These are phyloP conservation scores for Teleiodes luculella DNA, from an alignment of 2,888 invertebrate genomes.

Conservation along the genomic window DNA sequence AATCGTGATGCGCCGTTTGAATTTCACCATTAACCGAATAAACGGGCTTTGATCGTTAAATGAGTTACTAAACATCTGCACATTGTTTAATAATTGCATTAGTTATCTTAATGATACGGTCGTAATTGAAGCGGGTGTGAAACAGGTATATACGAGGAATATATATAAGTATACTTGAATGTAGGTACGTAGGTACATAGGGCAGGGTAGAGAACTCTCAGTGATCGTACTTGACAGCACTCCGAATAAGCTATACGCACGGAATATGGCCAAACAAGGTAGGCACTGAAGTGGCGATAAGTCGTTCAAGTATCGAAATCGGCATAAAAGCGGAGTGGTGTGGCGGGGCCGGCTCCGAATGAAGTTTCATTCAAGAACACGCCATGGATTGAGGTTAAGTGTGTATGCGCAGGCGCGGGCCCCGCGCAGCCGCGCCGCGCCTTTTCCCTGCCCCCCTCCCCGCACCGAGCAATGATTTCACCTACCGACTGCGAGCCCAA, in stretches of 20 bases:
- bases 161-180: not conserved
- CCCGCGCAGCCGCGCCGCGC: slow-evolving; percentile 50
- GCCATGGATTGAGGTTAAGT: slow-evolving; percentile 74
- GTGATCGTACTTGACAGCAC: slow-evolving; percentile 4
- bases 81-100: slow-evolving; percentile 5
- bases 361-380: slow-evolving; percentile 76
- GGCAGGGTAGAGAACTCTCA: not conserved
- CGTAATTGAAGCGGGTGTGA: slow-evolving; percentile 2
- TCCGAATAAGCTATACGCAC: slow-evolving; percentile 7
- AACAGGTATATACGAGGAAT: no score
- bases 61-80: not conserved
- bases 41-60: not conserved
- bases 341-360: slow-evolving; percentile 50
- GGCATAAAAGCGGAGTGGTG: slow-evolving; percentile 59
- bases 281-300: slow-evolving; percentile 23
- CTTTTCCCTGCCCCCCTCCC: slow-evolving; percentile 18
- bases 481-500: slow-evolving; percentile 58
- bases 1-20: not conserved
- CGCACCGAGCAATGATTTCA: slow-evolving; percentile 67
- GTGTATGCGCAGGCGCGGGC: slow-evolving; percentile 63
- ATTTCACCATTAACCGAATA: not conserved
- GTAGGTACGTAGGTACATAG: not conserved
- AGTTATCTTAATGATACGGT: slow-evolving; percentile 3
- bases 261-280: slow-evolving; percentile 13
- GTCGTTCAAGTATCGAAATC: slow-evolving; percentile 41